These are phyloP conservation scores for Aquatica leii DNA, from an alignment of 2,888 invertebrate genomes.

Conservation along the genomic window DNA sequence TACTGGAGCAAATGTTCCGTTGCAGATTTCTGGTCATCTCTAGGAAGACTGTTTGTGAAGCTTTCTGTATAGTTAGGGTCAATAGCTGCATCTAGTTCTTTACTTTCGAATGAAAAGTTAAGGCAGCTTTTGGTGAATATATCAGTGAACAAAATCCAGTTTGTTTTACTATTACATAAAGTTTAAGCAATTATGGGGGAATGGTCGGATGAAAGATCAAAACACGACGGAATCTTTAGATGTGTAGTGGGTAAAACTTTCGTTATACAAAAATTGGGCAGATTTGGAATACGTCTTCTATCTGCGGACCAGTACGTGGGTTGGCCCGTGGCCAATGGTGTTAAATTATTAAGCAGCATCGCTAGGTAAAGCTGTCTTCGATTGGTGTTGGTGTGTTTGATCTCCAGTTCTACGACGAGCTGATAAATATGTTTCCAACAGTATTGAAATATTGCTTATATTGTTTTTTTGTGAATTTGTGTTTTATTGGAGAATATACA, in stretches of 20 bases:
- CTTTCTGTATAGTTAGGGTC: not conserved
- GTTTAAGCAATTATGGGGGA: not conserved
- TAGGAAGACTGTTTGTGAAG: not conserved
- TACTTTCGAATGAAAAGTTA: not conserved
- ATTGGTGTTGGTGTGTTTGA: not conserved
- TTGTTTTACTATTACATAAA: too few relatives aligned
- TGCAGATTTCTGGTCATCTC: not conserved
- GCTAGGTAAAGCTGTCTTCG: too few relatives aligned
- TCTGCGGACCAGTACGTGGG: not conserved
- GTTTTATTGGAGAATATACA: conserved; percentile 37
- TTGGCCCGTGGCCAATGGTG: not conserved
- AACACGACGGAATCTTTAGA: not conserved
- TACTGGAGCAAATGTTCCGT: not conserved
- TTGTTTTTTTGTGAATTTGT: conserved; percentile 33
- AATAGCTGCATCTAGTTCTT: not conserved
- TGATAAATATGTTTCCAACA: conserved; percentile 36
- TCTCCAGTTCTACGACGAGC: conserved; percentile 36
- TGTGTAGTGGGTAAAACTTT: not conserved
- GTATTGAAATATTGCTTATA: conserved; percentile 32
- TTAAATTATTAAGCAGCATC: too few relatives aligned
- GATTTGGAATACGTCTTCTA: not conserved
- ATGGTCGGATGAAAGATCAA: not conserved
- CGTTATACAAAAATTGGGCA: not conserved
- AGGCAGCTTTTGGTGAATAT: too few relatives aligned
- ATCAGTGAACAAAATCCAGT: too few relatives aligned